Evolutionary conservation across 1,140 invertebrate genomes (phyloP).

Genomic region (Maconellicoccus hirsutus): DNA sequence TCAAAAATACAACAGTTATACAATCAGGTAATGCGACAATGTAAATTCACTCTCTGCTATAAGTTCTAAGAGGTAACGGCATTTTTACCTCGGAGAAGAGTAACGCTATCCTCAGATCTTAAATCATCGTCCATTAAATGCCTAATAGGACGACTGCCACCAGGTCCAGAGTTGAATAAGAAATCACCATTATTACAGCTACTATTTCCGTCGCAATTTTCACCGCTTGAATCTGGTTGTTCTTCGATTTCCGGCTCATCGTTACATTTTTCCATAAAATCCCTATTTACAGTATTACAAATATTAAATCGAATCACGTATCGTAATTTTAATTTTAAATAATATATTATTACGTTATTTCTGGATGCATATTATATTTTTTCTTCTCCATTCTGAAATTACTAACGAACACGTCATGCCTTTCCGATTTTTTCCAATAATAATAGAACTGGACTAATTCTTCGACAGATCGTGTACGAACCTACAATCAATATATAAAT

Average conservation of each 20-base stretch:
- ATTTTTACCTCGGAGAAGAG: background rate
- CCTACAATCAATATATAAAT: conserved; percentile 22
- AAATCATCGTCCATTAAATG: conserved; percentile 11
- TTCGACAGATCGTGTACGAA: conserved; percentile 82
- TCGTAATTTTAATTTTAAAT: background rate
- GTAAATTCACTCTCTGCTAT: background rate
- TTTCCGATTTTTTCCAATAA: conserved; percentile 96
- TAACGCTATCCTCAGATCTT: conserved; percentile 4
- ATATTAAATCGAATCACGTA: no score
- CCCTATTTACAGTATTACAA: background rate
- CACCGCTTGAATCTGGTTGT: background rate
- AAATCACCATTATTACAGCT: conserved; percentile 17
- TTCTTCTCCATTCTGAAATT: conserved; percentile 73
- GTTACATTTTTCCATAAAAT: conserved; percentile 19
- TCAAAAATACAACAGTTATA: background rate
- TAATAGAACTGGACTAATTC: conserved; percentile 98
- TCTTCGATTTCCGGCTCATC: conserved; percentile 14
- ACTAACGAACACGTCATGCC: conserved; percentile 80
- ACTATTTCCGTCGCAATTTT: background rate
- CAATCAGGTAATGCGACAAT: background rate
- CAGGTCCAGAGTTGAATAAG: background rate
- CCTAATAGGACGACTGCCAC: background rate
- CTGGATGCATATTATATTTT: conserved; percentile 73
- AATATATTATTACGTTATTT: conserved; percentile 48
- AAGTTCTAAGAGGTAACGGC: background rate